Conservation (phyloP, 2,888 invertebrate genomes). For the Andrena hattorfiana region DNA sequence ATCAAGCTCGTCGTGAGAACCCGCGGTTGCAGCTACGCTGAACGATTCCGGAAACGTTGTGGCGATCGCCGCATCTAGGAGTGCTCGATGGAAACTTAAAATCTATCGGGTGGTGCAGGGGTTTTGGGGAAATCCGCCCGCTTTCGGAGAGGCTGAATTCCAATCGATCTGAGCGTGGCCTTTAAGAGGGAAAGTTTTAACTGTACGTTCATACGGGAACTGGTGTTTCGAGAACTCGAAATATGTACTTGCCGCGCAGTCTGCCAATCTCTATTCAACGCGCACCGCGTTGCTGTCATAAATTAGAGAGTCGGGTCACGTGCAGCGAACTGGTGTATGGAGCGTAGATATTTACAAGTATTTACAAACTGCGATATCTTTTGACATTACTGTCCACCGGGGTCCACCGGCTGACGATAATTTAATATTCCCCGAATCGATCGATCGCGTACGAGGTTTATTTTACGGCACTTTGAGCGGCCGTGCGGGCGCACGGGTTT, state of each 20-base stretch:
- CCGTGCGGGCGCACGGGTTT: not conserved
- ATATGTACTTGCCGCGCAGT: constrained; percentile 43
- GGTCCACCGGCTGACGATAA: constrained; percentile 36
- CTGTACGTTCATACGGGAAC: constrained; percentile 41
- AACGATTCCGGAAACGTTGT: constrained; percentile 21
- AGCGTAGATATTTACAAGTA: constrained; percentile 66
- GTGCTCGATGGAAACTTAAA: not conserved
- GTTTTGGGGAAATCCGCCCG: not conserved
- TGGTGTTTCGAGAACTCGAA: constrained; percentile 52
- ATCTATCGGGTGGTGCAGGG: not conserved
- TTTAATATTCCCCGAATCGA: constrained; percentile 53
- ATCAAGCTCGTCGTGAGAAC: constrained; percentile 56
- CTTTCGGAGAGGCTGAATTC: not conserved
- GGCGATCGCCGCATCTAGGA: not conserved
- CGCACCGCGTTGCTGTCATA: constrained; percentile 64
- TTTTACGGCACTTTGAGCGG: constrained; percentile 12
- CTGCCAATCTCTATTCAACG: constrained; percentile 69
- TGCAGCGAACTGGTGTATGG: constrained; percentile 61
- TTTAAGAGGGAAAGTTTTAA: constrained; percentile 49
- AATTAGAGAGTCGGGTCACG: constrained; percentile 69
- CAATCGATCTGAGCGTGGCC: constrained; percentile 19
- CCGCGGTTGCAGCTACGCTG: not conserved
- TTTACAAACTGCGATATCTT: constrained; percentile 65
- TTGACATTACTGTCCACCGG: constrained; percentile 37
- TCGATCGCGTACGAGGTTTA: constrained; percentile 17